phyloP scores from a whole-genome alignment of 2,113 vertebrate genomes.

The Saguinus imperator region DNA sequence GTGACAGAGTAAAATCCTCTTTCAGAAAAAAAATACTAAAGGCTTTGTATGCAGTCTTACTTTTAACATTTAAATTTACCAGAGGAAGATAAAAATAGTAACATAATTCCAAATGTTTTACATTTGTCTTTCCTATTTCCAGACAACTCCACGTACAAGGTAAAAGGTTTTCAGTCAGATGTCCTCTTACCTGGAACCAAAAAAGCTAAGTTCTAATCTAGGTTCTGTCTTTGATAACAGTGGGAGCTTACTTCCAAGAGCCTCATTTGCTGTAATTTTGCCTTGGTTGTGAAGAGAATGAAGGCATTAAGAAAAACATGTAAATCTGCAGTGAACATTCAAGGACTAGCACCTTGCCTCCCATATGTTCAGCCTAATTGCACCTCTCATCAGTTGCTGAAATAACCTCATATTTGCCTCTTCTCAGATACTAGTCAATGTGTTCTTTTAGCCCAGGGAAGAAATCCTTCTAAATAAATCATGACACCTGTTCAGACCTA shows the following conservation, averaged over 20 bases:
- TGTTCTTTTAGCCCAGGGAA: neutral
- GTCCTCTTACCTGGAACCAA: neutral
- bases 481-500: neutral
- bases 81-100: neutral
- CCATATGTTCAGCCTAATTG: neutral
- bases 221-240: neutral
- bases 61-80: neutral
- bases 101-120: neutral
- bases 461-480: conserved; percentile 8
- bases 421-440: neutral
- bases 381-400: neutral
- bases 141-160: neutral
- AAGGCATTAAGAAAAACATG: neutral
- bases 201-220: neutral
- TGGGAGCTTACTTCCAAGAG: neutral
- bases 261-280: neutral
- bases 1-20: too few relatives aligned
- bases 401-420: neutral
- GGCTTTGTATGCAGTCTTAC: neutral
- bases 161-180: neutral
- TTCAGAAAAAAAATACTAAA: too few relatives aligned
- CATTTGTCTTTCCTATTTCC: neutral
- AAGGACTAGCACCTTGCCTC: neutral
- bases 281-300: neutral
- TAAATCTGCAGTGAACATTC: neutral